Conservation (phyloP, 2,113 vertebrate genomes). For the Miniopterus natalensis region DNA sequence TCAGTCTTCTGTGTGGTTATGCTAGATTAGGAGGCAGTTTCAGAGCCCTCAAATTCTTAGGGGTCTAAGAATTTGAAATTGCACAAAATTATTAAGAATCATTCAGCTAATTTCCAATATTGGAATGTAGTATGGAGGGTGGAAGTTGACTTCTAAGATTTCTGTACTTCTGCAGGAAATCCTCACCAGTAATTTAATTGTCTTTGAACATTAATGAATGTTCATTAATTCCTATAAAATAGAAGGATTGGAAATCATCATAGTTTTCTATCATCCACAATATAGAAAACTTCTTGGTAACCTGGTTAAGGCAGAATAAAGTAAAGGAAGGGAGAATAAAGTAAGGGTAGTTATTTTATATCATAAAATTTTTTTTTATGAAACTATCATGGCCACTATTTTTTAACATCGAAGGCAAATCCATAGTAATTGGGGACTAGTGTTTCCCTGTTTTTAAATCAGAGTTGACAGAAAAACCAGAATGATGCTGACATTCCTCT, state of each 20-base stretch:
- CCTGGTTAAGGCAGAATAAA: background rate
- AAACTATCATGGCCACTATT: background rate
- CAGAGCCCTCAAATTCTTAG: slow-evolving; percentile 4
- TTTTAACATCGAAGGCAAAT: background rate
- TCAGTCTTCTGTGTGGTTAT: background rate
- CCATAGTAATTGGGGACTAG: background rate
- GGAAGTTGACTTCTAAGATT: slow-evolving; percentile 3
- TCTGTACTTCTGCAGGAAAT: slow-evolving; percentile 6
- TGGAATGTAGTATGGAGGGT: background rate
- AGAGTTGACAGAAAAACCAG: background rate
- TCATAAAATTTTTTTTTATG: slow-evolving; percentile 22
- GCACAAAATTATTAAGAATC: background rate
- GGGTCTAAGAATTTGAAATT: slow-evolving; percentile 19
- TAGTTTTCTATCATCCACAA: background rate
- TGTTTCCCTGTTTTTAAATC: background rate
- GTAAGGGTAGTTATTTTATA: slow-evolving; percentile 2
- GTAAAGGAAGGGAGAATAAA: background rate
- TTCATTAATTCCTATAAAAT: background rate
- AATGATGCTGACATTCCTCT: background rate
- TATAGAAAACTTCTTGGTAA: slow-evolving; percentile 34
- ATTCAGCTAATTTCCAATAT: slow-evolving; percentile 6
- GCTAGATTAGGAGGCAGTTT: background rate
- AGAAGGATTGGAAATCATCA: slow-evolving; percentile 15
- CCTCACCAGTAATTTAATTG: background rate
- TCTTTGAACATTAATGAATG: slow-evolving; percentile 51